These are phyloP conservation scores for Copsychus sechellarum DNA, from an alignment of 2,113 vertebrate species.

Conservation along the genomic window DNA sequence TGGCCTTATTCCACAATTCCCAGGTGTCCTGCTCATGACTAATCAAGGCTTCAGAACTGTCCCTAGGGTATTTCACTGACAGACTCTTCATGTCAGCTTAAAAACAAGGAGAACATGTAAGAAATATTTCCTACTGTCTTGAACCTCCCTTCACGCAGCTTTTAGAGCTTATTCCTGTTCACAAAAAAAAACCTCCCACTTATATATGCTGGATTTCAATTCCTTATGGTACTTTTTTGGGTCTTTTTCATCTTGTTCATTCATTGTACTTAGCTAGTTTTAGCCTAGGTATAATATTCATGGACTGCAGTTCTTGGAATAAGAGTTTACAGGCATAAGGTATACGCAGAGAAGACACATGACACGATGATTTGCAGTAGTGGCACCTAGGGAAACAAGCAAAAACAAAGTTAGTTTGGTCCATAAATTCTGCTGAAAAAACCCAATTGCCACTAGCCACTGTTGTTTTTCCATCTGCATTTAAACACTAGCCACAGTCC, in stretches of 20 bases:
- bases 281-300: slow-evolving; percentile 97
- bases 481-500: background rate
- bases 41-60: background rate
- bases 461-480: background rate
- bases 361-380: slow-evolving; percentile 96
- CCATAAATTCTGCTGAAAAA: background rate
- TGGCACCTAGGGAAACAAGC: slow-evolving; percentile 86
- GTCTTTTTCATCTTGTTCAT: slow-evolving; percentile 14
- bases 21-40: background rate
- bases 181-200: background rate
- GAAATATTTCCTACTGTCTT: background rate
- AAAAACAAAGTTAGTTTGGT: background rate
- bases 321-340: slow-evolving; percentile 98
- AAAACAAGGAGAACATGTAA: background rate
- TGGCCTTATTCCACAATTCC: background rate
- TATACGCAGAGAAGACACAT: slow-evolving; percentile 93
- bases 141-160: background rate
- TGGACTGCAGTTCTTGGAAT: slow-evolving; percentile 97
- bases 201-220: background rate
- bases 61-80: background rate
- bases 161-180: background rate
- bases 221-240: background rate
- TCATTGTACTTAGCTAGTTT: slow-evolving; percentile 96
- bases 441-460: background rate
- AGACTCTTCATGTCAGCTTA: background rate